These are phyloP conservation scores for Epinephelus lanceolatus DNA, from an alignment of 2,113 vertebrate genomes.

Conservation along the genomic window DNA sequence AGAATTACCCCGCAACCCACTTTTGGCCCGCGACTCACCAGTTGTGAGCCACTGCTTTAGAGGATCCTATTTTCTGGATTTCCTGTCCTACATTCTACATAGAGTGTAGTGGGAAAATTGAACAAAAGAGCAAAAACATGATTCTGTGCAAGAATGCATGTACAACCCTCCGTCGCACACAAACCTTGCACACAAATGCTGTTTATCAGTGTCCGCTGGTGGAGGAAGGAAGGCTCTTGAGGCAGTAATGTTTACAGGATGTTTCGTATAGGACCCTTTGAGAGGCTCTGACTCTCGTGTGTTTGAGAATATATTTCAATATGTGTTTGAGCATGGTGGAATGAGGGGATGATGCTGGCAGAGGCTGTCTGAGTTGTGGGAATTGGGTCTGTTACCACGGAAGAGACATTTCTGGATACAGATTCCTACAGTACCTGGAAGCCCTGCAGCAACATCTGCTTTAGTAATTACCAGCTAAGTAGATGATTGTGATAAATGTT, in stretches of 20 bases:
- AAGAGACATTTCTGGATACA: slow-evolving; percentile 48
- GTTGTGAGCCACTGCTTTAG: background rate
- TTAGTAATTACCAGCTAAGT: slow-evolving; percentile 55
- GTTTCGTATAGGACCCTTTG: slow-evolving; percentile 57
- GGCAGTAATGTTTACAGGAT: slow-evolving; percentile 77
- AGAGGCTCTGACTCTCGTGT: slow-evolving; percentile 61
- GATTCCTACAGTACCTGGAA: slow-evolving; percentile 54
- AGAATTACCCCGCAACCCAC: no score
- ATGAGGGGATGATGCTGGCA: slow-evolving; percentile 47
- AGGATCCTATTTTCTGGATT: background rate
- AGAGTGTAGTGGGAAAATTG: slow-evolving; percentile 9
- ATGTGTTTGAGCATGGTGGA: slow-evolving; percentile 59
- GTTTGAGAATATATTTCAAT: slow-evolving; percentile 75
- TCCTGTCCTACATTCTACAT: slow-evolving; percentile 12
- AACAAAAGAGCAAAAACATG: slow-evolving; percentile 12
- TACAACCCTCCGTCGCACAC: background rate
- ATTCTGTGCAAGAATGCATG: background rate
- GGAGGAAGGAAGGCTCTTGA: slow-evolving; percentile 72
- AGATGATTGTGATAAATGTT: slow-evolving; percentile 59
- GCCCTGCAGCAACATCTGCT: slow-evolving; percentile 56
- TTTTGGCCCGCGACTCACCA: no score
- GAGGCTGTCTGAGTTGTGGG: slow-evolving; percentile 52
- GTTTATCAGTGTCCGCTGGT: slow-evolving; percentile 53
- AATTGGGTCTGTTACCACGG: slow-evolving; percentile 19
- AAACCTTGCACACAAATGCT: slow-evolving; percentile 6